These are phyloP conservation scores for Acromyrmex heyeri DNA, from an alignment of 1,140 invertebrate species.

Conservation along the genomic window DNA sequence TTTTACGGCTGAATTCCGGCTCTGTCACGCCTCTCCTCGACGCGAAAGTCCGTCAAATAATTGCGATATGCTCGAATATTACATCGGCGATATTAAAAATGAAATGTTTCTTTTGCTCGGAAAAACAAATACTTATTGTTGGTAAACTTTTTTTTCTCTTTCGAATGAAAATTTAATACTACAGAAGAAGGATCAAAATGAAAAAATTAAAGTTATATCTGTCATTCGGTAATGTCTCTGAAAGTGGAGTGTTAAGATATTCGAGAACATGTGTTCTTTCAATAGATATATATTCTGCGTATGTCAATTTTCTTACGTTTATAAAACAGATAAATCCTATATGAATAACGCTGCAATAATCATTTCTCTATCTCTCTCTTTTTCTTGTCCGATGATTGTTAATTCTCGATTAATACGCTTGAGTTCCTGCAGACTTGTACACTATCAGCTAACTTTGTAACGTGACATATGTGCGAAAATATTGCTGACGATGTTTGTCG, in stretches of 20 bases:
- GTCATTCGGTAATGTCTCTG: not conserved
- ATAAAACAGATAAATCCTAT: not conserved
- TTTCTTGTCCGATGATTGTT: not conserved
- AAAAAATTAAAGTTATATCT: not conserved
- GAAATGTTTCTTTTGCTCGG: not conserved
- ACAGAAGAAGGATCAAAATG: not conserved
- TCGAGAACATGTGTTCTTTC: not conserved
- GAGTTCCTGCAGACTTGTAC: slow-evolving; percentile 14
- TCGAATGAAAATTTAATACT: not conserved
- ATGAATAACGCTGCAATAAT: not conserved
- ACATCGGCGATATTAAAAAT: not conserved
- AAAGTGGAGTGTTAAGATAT: not conserved
- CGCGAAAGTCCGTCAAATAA: not conserved
- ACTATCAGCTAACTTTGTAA: slow-evolving; percentile 28
- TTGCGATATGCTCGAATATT: not conserved
- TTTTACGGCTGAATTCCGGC: not conserved
- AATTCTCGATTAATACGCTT: slow-evolving; percentile 33
- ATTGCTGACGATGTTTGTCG: slow-evolving; percentile 51
- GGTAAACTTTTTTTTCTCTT: not conserved
- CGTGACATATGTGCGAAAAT: slow-evolving; percentile 56
- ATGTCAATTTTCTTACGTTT: not conserved
- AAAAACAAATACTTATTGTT: not conserved
- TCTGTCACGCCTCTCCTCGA: not conserved
- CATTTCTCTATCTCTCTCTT: not conserved
- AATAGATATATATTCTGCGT: not conserved